Conservation (phyloP, 1,140 invertebrate species). For the Thaumetopoea pityocampa region DNA sequence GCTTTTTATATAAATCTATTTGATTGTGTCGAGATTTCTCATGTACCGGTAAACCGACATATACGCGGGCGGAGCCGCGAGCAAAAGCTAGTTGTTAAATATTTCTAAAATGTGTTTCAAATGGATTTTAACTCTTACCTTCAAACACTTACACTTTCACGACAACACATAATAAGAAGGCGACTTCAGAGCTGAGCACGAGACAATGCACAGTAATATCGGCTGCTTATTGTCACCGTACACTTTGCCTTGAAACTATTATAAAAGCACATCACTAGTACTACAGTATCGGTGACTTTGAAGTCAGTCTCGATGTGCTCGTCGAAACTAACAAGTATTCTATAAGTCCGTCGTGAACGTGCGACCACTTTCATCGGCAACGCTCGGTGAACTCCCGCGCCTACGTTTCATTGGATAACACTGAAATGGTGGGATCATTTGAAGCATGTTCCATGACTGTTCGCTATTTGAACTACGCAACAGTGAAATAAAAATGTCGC, state of each 20-base stretch:
- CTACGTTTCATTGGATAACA: neutral
- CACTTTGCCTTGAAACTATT: neutral
- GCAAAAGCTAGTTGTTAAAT: too few species aligned
- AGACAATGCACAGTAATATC: neutral
- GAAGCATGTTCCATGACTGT: too few species aligned
- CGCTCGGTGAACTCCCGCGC: neutral
- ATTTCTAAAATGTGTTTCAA: too few species aligned
- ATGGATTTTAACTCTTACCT: constrained; percentile 14
- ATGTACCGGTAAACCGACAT: too few species aligned
- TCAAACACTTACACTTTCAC: constrained; percentile 17
- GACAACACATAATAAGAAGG: constrained; percentile 11
- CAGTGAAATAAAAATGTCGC: too few species aligned
- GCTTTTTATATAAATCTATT: too few species aligned
- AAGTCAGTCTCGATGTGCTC: too few species aligned
- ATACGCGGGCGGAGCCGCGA: too few species aligned
- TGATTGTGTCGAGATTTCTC: too few species aligned
- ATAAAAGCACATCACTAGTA: neutral
- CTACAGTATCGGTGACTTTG: constrained; percentile 2
- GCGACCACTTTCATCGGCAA: neutral
- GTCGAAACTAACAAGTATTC: neutral
- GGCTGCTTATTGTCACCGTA: neutral
- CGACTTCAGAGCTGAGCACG: neutral
- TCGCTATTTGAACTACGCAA: too few species aligned
- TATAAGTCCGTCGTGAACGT: neutral
- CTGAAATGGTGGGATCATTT: constrained; percentile 1